Percentiles rank a stretch among this genome's conserved stretches.
Evolutionary conservation across 2,797 vertebrate species (phyloP).

Genomic region (Cynodonichthys magdalenae): DNA sequence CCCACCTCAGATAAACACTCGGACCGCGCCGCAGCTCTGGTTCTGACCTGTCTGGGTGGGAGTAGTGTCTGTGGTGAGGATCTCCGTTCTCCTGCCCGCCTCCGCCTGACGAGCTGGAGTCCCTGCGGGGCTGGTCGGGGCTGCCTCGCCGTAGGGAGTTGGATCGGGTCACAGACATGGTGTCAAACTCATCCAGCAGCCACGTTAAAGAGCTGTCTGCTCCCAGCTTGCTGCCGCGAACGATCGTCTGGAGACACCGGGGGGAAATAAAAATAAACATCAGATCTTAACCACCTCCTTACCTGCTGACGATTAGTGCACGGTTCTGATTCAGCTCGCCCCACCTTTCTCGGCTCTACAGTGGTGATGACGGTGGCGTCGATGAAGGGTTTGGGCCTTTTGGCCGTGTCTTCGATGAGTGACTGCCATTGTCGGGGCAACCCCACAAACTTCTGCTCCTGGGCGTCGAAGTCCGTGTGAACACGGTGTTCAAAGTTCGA

Average conservation of each 20-base stretch:
- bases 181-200: constrained; percentile 93
- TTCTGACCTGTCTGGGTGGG: constrained; percentile 67
- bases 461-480: constrained; percentile 92
- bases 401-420: constrained; percentile 93
- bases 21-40: not conserved
- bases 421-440: constrained; percentile 96
- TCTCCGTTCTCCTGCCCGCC: constrained; percentile 80
- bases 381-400: constrained; percentile 91
- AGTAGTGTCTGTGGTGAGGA: constrained; percentile 64
- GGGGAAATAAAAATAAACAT: not conserved
- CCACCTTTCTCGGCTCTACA: constrained; percentile 90
- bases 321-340: not conserved
- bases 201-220: constrained; percentile 90
- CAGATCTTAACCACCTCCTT: not conserved
- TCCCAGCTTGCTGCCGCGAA: constrained; percentile 88
- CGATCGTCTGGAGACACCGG: constrained; percentile 84
- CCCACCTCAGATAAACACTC: no score
- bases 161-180: constrained; percentile 93
- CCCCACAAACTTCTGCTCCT: constrained; percentile 94
- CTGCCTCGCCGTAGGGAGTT: constrained; percentile 92
- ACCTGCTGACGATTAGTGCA: not conserved
- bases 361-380: constrained; percentile 90
- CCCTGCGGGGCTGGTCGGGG: constrained; percentile 77
- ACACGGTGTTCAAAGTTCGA: constrained; percentile 97
- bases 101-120: constrained; percentile 67